phyloP scores from a whole-genome alignment of 2,888 invertebrate genomes.

The Melanotus villosus region DNA sequence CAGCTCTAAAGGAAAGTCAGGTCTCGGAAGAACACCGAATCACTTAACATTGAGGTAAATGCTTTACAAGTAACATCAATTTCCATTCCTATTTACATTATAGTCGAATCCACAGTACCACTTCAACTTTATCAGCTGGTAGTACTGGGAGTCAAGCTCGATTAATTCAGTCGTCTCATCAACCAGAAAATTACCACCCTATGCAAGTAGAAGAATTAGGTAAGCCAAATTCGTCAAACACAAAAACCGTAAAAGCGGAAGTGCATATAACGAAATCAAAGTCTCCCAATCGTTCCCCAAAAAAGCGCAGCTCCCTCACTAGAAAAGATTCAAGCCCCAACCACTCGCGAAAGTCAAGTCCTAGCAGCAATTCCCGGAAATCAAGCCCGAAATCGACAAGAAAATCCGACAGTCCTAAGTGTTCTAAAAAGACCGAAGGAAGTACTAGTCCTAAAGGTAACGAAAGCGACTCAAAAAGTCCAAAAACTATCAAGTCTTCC shows the following conservation, averaged over 20 bases:
- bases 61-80: constrained; percentile 22
- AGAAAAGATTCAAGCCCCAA: constrained; percentile 57
- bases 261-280: constrained; percentile 61
- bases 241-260: constrained; percentile 69
- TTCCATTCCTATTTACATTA: constrained; percentile 42
- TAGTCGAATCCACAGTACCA: constrained; percentile 78
- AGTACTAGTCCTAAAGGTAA: constrained; percentile 31
- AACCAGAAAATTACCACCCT: constrained; percentile 93
- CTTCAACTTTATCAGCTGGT: constrained; percentile 93
- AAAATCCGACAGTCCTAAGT: constrained; percentile 43
- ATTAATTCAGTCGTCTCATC: constrained; percentile 94
- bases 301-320: constrained; percentile 55
- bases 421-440: constrained; percentile 29
- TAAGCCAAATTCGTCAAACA: constrained; percentile 75
- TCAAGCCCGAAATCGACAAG: constrained; percentile 51
- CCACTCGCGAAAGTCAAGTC: constrained; percentile 61
- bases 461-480: constrained; percentile 54
- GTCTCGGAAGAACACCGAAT: constrained; percentile 91
- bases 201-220: constrained; percentile 90
- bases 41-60: constrained; percentile 87
- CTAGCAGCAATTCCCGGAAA: constrained; percentile 46
- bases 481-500: constrained; percentile 64
- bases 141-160: constrained; percentile 94
- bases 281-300: constrained; percentile 61
- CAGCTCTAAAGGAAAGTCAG: constrained; percentile 73